Base-by-base conservation (phyloP, 2,888 invertebrate genomes). In the Thecocarcelia acutangulata region DNA sequence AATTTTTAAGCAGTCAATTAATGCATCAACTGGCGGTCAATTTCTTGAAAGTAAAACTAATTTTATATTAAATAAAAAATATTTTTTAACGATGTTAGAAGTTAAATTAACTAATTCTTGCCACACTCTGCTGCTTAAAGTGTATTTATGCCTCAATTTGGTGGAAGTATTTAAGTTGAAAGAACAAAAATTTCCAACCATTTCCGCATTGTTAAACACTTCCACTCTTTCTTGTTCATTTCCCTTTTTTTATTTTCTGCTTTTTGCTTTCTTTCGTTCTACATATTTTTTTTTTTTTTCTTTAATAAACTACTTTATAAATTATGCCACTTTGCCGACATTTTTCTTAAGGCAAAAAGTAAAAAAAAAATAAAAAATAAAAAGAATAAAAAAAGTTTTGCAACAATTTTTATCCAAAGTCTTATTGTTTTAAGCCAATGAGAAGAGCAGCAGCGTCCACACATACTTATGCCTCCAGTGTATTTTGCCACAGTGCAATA, bases 361-460 rank as follows among this genome's bases (percentile, higher is more conserved):
- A 33, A 42, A 54, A 2, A 37, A 54, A 11, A 15, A 46, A 17
- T n/a, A 21, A 68, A 72, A 58, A 56, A 59, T 46, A 33, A 42
- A 54, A 2, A 37, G 44, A 11, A 15, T 37, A 17, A 52, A 56
- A 37, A 33, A 42, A 17, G 33, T 64, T 56, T 37, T 74, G 19
- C 44, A 58, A 52, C 50, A 56, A 66, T 19, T 63, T 64, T 64
- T 56, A 42, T 44, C 50, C 33, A 50, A 33, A 40, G 63, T 56
- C 37, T 78, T 78, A 69, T 81, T 81, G 81, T 81, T 74, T 81
- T 77, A 77, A 74, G 77, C 68, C 81, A 73, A 69, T 69, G 37
- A 19, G 46, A 52, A n/a, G 33, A 48, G 42, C n/a, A n/a, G n/a
- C n/a, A n/a, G n/a, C 15, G 15, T 42, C 54, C 46, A 54, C 44